These are phyloP conservation scores for Enoplosus armatus DNA, from an alignment of 2,797 vertebrate genomes.

Conservation along the genomic window DNA sequence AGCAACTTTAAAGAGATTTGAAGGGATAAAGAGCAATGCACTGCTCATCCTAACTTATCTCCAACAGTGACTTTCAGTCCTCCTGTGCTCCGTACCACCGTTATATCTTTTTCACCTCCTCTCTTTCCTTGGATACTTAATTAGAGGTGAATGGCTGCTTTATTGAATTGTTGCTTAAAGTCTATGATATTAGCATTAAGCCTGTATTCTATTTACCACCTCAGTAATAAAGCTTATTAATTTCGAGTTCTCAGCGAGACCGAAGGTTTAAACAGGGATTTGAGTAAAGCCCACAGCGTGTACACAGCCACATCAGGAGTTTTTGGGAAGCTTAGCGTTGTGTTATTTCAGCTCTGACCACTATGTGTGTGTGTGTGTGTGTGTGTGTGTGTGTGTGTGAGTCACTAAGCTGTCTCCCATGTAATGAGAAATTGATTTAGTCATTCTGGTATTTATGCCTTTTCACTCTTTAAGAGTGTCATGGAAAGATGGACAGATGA, in stretches of 20 bases:
- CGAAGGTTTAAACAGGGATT: slow-evolving; percentile 52
- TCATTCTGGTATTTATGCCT: slow-evolving; percentile 16
- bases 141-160: slow-evolving; percentile 5
- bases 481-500: neutral
- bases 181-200: slow-evolving; percentile 20
- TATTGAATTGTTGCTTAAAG: slow-evolving; percentile 19
- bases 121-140: neutral
- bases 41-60: neutral
- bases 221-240: slow-evolving; percentile 53
- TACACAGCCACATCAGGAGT: slow-evolving; percentile 27
- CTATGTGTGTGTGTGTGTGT: neutral
- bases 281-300: slow-evolving; percentile 40
- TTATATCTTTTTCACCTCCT: neutral
- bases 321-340: slow-evolving; percentile 42
- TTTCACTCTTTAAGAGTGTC: neutral
- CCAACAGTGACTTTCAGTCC: neutral
- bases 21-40: neutral
- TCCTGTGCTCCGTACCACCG: too few relatives aligned
- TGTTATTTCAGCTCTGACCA: slow-evolving; percentile 28
- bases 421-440: slow-evolving; percentile 45
- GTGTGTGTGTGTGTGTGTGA: slow-evolving; percentile 10
- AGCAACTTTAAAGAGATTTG: neutral
- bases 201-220: slow-evolving; percentile 59
- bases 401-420: slow-evolving; percentile 2
- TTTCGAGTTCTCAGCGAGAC: slow-evolving; percentile 33